phyloP scores from a whole-genome alignment of 1,140 invertebrate genomes.

The Formica exsecta region DNA sequence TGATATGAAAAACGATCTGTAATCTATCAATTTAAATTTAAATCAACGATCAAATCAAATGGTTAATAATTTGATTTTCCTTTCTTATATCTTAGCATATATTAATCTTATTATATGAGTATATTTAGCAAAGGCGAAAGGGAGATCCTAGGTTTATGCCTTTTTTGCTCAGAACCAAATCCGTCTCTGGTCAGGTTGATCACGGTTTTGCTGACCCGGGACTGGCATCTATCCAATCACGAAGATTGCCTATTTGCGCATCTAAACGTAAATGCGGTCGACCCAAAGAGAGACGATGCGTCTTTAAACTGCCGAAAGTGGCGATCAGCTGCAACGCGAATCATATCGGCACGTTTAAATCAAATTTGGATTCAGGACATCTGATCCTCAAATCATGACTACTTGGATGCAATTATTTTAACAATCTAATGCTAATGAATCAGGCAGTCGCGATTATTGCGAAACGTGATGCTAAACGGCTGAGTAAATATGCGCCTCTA shows the following conservation, averaged over 20 bases:
- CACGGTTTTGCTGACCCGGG: slow-evolving; percentile 46
- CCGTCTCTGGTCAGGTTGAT: neutral
- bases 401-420: neutral
- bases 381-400: neutral
- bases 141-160: neutral
- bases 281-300: neutral
- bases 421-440: neutral
- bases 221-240: slow-evolving; percentile 59
- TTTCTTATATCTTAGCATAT: neutral
- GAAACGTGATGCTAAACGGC: neutral
- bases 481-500: neutral
- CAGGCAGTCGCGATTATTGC: neutral
- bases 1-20: no score
- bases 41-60: neutral
- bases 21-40: no score
- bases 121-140: no score
- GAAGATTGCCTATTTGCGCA: slow-evolving; percentile 59
- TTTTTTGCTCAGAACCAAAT: neutral
- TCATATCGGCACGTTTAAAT: neutral
- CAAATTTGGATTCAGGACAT: neutral
- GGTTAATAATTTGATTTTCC: neutral
- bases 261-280: slow-evolving; percentile 49
- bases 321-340: neutral
- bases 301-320: slow-evolving; percentile 18
- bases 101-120: neutral